phyloP scores from a whole-genome alignment of 2,113 vertebrate genomes.

The Emydocephalus ijimae region DNA sequence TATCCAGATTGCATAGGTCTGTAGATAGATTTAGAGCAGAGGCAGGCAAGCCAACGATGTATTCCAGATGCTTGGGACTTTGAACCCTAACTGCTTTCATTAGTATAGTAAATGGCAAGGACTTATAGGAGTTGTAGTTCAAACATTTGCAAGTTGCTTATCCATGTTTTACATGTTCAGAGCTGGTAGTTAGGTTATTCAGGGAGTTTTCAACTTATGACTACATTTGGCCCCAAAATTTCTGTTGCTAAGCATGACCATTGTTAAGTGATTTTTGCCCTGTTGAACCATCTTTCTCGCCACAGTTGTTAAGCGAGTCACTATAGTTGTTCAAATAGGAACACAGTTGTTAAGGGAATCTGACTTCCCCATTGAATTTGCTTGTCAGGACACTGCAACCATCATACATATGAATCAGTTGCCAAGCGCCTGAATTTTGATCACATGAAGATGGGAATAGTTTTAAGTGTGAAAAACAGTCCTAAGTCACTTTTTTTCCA shows the following conservation, averaged over 20 bases:
- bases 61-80: neutral
- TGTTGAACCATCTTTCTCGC: neutral
- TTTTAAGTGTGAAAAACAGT: neutral
- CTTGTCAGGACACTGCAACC: neutral
- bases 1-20: neutral
- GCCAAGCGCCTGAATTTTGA: neutral
- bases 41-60: neutral
- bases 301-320: neutral
- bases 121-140: neutral
- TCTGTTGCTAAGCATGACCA: neutral
- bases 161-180: neutral
- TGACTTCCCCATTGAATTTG: neutral
- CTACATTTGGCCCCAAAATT: neutral
- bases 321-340: neutral
- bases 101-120: neutral
- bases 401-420: neutral
- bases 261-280: neutral
- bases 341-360: neutral
- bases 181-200: neutral
- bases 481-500: neutral
- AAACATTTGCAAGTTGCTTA: neutral
- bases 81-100: neutral
- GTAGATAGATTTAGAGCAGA: neutral
- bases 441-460: neutral
- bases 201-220: too few species aligned